Base-by-base conservation (phyloP, 2,888 invertebrate species). In the Strigamia crassipes region DNA sequence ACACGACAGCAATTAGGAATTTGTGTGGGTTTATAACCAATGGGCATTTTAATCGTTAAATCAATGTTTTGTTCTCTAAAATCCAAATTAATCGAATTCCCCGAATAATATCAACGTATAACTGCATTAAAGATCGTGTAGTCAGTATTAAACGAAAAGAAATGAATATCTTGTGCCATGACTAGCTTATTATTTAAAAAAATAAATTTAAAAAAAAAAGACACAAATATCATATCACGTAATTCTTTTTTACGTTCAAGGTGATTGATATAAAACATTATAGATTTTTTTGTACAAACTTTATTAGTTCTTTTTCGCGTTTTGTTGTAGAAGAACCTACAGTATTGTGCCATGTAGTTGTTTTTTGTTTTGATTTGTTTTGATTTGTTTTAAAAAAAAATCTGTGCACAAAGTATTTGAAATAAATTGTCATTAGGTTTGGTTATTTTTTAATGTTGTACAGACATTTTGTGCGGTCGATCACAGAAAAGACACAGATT, bases 121-220 rank as follows among this genome's bases (percentile, higher is more conserved):
- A 18, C 18, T 56, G 56, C 56, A 56, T 56, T 21, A 56, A 56
- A 56, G 56, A 56, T 56, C 56, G 18, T 56, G 8, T 56, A 56
- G 56, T 56, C 56, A 56, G 56, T 56, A 56, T 56, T 56, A 56
- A n/a, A 56, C 18, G 13, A n/a, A n/a, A 46, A 56, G 18, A 56
- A 56, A 56, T 56, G n/a, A 18, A 56, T 56, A 46, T 56, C n/a
- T 56, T 56, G 56, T 56, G 56, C 56, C 56, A 56, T 56, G 56
- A 56, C 56, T 56, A 56, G 56, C 56, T 56, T 18, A 56, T 56
- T 56, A 56, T 56, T 56, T n/a, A n/a, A 15, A 51, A 15, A 51
- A 15, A n/a, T 46, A 46, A 13, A 46, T n/a, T n/a, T n/a, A n/a
- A 13, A 13, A 18, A 18, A 56, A 56, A 56, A 56, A 56, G 21